Conservation (phyloP, 2,113 vertebrate genomes). For the Eulemur macaco region DNA sequence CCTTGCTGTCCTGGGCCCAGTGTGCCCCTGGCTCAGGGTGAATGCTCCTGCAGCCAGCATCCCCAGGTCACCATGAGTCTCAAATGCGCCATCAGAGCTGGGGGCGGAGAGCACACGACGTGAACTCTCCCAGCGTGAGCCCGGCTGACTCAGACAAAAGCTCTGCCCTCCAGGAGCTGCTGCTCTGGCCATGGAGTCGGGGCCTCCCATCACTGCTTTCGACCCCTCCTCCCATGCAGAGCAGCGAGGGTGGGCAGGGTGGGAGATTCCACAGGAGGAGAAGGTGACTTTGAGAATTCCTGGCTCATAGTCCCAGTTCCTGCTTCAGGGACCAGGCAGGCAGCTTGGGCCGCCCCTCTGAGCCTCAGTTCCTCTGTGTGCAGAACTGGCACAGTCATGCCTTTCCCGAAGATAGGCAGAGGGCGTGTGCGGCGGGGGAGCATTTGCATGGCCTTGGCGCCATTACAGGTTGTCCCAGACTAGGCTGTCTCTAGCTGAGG, state of each 20-base stretch:
- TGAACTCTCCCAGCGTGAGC: conserved; percentile 23
- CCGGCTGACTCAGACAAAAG: not conserved
- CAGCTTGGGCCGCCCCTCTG: too few relatives aligned
- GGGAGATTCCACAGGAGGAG: not conserved
- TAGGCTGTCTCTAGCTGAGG: not conserved
- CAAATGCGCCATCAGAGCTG: not conserved
- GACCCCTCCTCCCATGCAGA: not conserved
- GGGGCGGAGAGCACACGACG: not conserved
- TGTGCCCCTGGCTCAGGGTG: accelerated
- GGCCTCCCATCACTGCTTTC: not conserved
- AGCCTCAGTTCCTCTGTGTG: not conserved
- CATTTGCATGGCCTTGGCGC: not conserved
- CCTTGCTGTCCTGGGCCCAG: not conserved
- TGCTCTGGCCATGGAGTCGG: not conserved
- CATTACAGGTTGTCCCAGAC: too few relatives aligned
- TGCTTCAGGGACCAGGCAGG: not conserved
- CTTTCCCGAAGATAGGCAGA: not conserved
- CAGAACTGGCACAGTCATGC: not conserved
- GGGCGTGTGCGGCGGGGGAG: not conserved
- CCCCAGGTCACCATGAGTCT: not conserved
- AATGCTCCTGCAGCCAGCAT: not conserved
- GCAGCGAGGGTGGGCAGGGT: not conserved
- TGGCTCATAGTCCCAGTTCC: not conserved
- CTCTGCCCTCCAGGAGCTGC: not conserved
- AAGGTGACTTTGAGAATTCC: not conserved